Conservation (phyloP, 2,113 vertebrate genomes). For the Vulpes lagopus region DNA sequence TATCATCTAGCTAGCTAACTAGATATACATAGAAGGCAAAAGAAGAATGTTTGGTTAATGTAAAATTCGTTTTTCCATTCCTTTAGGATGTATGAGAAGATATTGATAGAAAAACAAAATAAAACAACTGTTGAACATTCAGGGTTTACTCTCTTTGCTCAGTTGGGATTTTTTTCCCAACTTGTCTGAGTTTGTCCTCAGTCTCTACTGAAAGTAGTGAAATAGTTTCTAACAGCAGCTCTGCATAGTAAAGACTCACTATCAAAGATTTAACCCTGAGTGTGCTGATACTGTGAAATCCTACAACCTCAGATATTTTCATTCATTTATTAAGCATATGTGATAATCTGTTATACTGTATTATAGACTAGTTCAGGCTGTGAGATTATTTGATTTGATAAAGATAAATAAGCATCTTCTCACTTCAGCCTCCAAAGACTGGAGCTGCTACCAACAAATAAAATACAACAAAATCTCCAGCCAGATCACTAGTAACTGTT, state of each 20-base stretch:
- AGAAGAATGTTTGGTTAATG: background rate
- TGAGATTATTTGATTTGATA: slow-evolving; percentile 31
- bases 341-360: background rate
- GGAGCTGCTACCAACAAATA: background rate
- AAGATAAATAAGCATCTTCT: background rate
- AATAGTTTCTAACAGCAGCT: background rate
- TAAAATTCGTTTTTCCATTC: background rate
- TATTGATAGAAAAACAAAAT: background rate
- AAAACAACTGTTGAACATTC: background rate
- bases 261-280: background rate
- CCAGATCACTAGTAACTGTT: background rate
- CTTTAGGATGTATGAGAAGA: background rate
- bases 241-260: background rate
- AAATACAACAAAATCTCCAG: background rate
- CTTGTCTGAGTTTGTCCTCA: background rate
- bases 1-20: background rate
- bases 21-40: background rate
- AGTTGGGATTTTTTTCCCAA: background rate
- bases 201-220: background rate
- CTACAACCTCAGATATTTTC: background rate
- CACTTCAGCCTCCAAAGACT: background rate
- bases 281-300: background rate
- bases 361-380: background rate
- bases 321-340: background rate
- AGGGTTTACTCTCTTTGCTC: background rate